Base-by-base conservation (phyloP, 2,888 invertebrate species). In the Caenorhabditis imperialis region DNA sequence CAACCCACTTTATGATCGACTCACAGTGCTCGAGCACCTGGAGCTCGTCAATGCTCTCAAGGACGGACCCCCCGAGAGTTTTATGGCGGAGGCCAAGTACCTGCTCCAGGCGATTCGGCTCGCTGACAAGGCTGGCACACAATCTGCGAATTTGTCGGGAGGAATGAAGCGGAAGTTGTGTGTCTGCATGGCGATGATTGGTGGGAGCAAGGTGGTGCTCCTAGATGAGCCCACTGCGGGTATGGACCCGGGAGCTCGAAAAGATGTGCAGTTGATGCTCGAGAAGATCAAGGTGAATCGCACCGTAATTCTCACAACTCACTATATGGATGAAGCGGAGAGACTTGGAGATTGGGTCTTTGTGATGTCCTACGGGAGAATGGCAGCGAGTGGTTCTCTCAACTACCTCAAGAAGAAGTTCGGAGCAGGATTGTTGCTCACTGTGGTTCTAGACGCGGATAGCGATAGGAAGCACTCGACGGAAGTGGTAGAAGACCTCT, bases 301-400 rank as follows among this genome's bases (percentile, higher is more conserved):
- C 30, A 83, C 86, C 0, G 82, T 86, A 38, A 77, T 85, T 8
- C 54, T 85, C 54, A 86, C 86, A 2, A 86, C 86, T 1, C 86
- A 86, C 61, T 86, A 85, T 58, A 86, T 87, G 85, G 85, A 87
- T 60, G 86, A 86, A 74, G 86, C 86, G 0, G 86, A 87, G 65
- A 57, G 76, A 12, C 71, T 87, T 20, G 87, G 85, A 8, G 85
- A 85, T 40, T 76, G 84, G 62, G 76, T 85, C 20, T 78, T 75
- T 1, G 84, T 85, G 44, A 85, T 85, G 86, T 82, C 78, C 8
- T 81, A 85, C 16, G 85, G 85, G 47, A 63, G 77, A 14, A 57
- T 81, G 16, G 81, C 77, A n/a, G 81, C 84, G 47, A 81, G 80
- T 38, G 85, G 84, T 27, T 80, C 81, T 1, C 60, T 70, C 22